A percentile compares a stretch with the other conserved stretches of the same genome.
Conservation (phyloP, 2,797 vertebrate genomes). For the Acrocephalus scirpaceus region DNA sequence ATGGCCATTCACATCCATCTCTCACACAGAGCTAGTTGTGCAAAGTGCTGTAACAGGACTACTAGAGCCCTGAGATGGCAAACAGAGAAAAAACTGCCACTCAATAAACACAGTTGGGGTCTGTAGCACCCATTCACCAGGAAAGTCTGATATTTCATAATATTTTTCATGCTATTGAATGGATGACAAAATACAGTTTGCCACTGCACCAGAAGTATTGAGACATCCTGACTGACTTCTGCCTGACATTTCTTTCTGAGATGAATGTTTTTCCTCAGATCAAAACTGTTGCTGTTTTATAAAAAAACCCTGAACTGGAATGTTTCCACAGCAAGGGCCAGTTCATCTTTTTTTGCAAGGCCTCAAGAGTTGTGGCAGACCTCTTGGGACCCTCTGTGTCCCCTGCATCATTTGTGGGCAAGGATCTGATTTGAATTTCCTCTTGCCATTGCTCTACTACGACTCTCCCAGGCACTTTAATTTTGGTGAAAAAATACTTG, state of each 20-base stretch:
- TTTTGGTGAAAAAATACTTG: neutral
- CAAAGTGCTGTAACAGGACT: neutral
- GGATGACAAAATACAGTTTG: neutral
- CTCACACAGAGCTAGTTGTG: neutral
- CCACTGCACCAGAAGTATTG: neutral
- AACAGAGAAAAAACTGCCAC: neutral
- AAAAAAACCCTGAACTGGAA: neutral
- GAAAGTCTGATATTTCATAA: neutral
- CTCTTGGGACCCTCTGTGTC: neutral
- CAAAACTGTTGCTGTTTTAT: neutral
- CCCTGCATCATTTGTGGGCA: neutral
- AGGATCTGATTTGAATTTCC: neutral
- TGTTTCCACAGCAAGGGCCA: neutral
- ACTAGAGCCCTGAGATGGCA: neutral
- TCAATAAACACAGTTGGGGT: neutral
- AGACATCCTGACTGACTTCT: neutral
- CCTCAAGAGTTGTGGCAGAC: neutral
- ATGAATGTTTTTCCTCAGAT: neutral
- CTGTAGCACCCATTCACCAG: neutral
- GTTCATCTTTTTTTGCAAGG: neutral
- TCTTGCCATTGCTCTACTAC: neutral
- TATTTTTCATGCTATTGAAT: neutral
- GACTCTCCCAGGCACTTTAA: neutral
- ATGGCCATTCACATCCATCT: neutral
- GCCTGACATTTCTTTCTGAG: neutral